These are phyloP conservation scores for Metridium senile DNA, from an alignment of 92 coral and sea anemone genomes.

Conservation along the genomic window DNA sequence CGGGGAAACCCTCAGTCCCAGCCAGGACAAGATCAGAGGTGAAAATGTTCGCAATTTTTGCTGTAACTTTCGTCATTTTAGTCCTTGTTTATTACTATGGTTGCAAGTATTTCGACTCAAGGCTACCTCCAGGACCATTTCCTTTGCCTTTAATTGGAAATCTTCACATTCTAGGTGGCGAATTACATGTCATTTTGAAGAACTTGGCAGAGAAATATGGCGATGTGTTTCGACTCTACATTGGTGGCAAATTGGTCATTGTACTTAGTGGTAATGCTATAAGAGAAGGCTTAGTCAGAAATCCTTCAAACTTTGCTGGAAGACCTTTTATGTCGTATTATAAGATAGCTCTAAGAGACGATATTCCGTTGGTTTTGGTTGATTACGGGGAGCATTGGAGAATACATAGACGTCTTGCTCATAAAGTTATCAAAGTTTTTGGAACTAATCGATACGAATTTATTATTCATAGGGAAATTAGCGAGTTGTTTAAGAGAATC, in stretches of 20 bases:
- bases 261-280: slow-evolving; percentile 69
- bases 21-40: no score
- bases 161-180: slow-evolving; percentile 14
- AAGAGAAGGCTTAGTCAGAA: slow-evolving; percentile 64
- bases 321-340: slow-evolving; percentile 56
- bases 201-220: slow-evolving; percentile 61
- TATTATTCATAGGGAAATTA: slow-evolving; percentile 26
- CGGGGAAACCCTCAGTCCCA: not conserved
- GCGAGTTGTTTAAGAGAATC: slow-evolving; percentile 22
- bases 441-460: slow-evolving; percentile 35
- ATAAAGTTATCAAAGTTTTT: slow-evolving; percentile 58
- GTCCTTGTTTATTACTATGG: slow-evolving; percentile 26
- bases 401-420: slow-evolving; percentile 67
- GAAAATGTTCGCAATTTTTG: no score
- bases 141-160: slow-evolving; percentile 42
- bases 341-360: slow-evolving; percentile 35
- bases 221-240: slow-evolving; percentile 70
- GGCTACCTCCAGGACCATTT: slow-evolving; percentile 31
- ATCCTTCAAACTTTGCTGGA: slow-evolving; percentile 78
- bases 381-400: slow-evolving; percentile 60
- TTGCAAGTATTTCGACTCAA: not conserved
- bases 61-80: not conserved
- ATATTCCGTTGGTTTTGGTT: slow-evolving; percentile 24
- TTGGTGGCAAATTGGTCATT: slow-evolving; percentile 70
- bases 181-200: slow-evolving; percentile 47